These are phyloP conservation scores for Geodia barretti DNA, from an alignment of 37 sponge, comb jelly and placozoan genomes.

Conservation along the genomic window DNA sequence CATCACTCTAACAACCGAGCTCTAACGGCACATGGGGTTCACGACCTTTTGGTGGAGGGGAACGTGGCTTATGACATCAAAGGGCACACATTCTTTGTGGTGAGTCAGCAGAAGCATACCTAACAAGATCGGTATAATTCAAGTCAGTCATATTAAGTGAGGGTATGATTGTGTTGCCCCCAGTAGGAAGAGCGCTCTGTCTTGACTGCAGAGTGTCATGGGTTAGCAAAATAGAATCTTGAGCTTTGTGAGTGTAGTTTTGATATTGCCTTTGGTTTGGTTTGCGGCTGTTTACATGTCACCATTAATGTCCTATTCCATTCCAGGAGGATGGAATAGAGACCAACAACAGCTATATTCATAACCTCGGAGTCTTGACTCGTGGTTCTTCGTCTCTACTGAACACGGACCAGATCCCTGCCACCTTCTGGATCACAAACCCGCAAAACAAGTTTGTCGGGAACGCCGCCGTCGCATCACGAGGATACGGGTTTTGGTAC, in stretches of 20 bases:
- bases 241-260: too few species aligned
- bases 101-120: too few species aligned
- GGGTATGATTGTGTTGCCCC: too few species aligned
- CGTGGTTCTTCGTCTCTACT: conserved; percentile 84
- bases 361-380: conserved; percentile 82
- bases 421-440: conserved; percentile 91
- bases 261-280: too few species aligned
- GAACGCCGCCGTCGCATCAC: conserved; percentile 86
- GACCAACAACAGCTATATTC: conserved; percentile 66
- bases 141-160: too few species aligned
- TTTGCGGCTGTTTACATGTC: too few species aligned
- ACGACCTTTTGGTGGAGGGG: conserved; percentile 81
- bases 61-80: conserved; percentile 91
- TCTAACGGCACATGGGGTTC: conserved; percentile 88
- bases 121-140: too few species aligned
- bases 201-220: too few species aligned
- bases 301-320: too few species aligned
- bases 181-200: too few species aligned
- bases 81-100: conserved; percentile 91
- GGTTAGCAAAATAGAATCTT: too few species aligned
- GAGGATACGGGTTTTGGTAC: conserved; percentile 93
- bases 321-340: conserved; percentile 92
- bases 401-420: conserved; percentile 89
- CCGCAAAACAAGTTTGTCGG: conserved; percentile 82
- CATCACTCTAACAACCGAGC: conserved; percentile 92